Evolutionary conservation across 2,888 invertebrate genomes (phyloP).

Genomic region (Allolobophora icterica): DNA sequence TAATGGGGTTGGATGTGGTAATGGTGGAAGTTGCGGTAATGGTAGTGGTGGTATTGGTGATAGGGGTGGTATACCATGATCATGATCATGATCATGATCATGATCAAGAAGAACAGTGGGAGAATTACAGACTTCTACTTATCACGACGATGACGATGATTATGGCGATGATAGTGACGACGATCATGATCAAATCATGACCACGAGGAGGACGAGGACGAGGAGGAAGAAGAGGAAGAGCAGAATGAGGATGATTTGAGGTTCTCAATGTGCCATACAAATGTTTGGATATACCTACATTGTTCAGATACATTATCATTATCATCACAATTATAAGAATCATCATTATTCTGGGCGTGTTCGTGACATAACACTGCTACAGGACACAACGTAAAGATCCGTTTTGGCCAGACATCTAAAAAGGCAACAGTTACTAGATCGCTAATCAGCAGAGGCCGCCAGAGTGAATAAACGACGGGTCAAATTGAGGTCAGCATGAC

Average conservation of each 20-base stretch:
- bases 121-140: too few relatives aligned
- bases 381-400: background rate
- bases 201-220: too few relatives aligned
- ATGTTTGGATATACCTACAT: background rate
- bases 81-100: background rate
- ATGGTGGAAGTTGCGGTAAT: background rate
- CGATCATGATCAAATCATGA: background rate
- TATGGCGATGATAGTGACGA: background rate
- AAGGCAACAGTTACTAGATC: background rate
- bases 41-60: background rate
- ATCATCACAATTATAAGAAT: background rate
- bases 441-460: background rate
- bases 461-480: background rate
- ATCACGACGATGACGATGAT: too few relatives aligned
- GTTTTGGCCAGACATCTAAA: background rate
- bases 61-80: background rate
- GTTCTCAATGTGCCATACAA: background rate
- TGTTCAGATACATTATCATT: background rate
- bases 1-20: background rate
- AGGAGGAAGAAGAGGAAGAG: too few relatives aligned
- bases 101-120: background rate
- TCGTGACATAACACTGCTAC: background rate
- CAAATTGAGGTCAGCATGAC: background rate
- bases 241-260: background rate
- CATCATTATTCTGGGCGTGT: background rate